A percentile compares a stretch with the other conserved stretches of the same genome.
Conservation (phyloP, 2,113 vertebrate species). For the Oenanthe melanoleuca region DNA sequence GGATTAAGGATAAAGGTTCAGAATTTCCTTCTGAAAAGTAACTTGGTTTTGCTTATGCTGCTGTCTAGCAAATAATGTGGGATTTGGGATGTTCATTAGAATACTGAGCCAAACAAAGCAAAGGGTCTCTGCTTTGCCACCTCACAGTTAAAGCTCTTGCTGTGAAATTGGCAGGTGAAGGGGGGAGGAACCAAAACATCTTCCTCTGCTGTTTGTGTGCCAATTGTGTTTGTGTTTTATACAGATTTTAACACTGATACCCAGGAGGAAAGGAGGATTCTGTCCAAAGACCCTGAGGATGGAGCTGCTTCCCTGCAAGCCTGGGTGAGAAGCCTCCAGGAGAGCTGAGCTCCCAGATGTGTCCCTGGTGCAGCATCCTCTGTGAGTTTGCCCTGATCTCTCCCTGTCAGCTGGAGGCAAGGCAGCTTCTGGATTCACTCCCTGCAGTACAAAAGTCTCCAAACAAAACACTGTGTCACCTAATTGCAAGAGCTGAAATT, state of each 20-base stretch:
- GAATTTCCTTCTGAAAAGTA: background rate
- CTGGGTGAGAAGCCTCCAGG: background rate
- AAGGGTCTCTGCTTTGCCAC: background rate
- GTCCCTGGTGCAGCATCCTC: background rate
- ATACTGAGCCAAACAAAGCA: background rate
- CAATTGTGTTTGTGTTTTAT: background rate
- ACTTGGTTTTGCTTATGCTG: background rate
- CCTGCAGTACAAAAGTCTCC: background rate
- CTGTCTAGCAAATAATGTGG: background rate
- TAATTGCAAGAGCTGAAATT: slow-evolving; percentile 41
- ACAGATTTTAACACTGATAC: background rate
- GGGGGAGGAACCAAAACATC: background rate
- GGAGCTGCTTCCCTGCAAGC: background rate
- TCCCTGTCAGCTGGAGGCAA: background rate
- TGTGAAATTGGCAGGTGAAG: background rate
- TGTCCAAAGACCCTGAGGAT: background rate
- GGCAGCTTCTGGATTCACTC: background rate
- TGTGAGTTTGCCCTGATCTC: background rate
- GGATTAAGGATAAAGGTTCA: background rate
- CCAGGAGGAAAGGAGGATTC: background rate
- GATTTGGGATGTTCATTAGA: background rate
- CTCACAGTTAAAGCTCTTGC: background rate
- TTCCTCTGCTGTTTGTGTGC: background rate
- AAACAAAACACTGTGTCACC: slow-evolving; percentile 18
- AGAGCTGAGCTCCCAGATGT: background rate